These are phyloP conservation scores for Lasioglossum figueresi DNA, from an alignment of 2,888 invertebrate genomes.

Conservation along the genomic window DNA sequence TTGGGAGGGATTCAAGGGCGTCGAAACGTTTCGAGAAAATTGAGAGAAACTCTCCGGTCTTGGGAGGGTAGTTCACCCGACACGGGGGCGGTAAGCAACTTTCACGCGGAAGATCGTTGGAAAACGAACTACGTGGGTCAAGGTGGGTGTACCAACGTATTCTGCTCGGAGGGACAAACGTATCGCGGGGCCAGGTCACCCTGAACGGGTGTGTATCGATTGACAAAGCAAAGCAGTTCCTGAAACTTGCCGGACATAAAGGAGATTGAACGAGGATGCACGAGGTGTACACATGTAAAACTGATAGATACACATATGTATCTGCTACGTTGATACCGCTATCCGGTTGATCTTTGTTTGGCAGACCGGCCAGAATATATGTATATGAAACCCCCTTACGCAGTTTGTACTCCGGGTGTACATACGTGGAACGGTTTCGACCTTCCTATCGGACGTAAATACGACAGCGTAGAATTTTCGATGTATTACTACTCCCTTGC, in stretches of 20 bases:
- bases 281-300: conserved; percentile 67
- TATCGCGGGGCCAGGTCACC: conserved; percentile 33
- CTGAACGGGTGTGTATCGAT: conserved; percentile 70
- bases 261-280: conserved; percentile 78
- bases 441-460: neutral
- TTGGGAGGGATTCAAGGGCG: neutral
- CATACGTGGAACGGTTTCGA: neutral
- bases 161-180: conserved; percentile 32
- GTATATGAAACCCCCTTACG: conserved; percentile 23
- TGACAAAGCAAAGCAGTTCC: conserved; percentile 77
- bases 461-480: neutral
- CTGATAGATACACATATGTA: conserved; percentile 62
- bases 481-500: neutral
- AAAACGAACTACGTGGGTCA: conserved; percentile 47
- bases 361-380: neutral
- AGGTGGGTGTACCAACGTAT: conserved; percentile 21
- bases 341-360: conserved; percentile 47
- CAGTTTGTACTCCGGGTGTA: neutral
- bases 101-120: conserved; percentile 49
- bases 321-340: conserved; percentile 51
- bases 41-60: conserved; percentile 11
- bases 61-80: conserved; percentile 22
- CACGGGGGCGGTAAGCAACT: conserved; percentile 35
- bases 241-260: conserved; percentile 78
- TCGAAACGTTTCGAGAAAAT: conserved; percentile 14